A percentile compares a stretch with the other conserved stretches of the same genome.
These are phyloP conservation scores for Euzetes globulus DNA, from an alignment of 2,888 invertebrate species.

Conservation along the genomic window DNA sequence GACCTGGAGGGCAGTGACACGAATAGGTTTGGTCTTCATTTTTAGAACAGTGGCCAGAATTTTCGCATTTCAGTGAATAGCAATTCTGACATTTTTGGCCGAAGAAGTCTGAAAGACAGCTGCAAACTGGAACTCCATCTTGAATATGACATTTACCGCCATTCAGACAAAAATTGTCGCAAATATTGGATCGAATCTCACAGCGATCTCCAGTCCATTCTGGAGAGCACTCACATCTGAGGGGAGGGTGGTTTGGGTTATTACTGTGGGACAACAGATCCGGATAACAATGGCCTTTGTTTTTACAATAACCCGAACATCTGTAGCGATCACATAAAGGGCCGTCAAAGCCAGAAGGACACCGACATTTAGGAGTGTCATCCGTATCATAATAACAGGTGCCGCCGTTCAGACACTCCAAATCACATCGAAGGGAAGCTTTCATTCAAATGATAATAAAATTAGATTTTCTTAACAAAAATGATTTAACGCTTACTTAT, in stretches of 20 bases:
- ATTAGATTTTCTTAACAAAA: too few relatives aligned
- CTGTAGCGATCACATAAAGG: slow-evolving; percentile 52
- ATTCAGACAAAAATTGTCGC: slow-evolving; percentile 56
- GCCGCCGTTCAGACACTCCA: slow-evolving; percentile 53
- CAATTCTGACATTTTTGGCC: slow-evolving; percentile 29
- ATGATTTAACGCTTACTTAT: slow-evolving; percentile 22
- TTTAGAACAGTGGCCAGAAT: slow-evolving; percentile 38
- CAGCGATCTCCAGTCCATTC: slow-evolving; percentile 40
- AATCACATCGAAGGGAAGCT: slow-evolving; percentile 35
- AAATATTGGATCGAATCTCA: slow-evolving; percentile 54
- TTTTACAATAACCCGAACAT: slow-evolving; percentile 54
- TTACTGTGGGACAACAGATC: slow-evolving; percentile 41
- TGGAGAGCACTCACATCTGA: slow-evolving; percentile 44
- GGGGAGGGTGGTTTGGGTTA: slow-evolving; percentile 40
- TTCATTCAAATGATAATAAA: too few relatives aligned
- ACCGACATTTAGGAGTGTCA: slow-evolving; percentile 51
- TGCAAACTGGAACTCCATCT: slow-evolving; percentile 46
- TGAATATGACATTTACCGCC: slow-evolving; percentile 52
- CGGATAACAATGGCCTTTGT: slow-evolving; percentile 51
- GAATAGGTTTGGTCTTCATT: not conserved
- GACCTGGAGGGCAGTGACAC: slow-evolving; percentile 29
- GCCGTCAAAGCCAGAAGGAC: slow-evolving; percentile 59
- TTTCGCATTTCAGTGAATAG: slow-evolving; percentile 20
- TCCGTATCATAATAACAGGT: slow-evolving; percentile 53
- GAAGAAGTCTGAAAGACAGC: slow-evolving; percentile 15